Evolutionary conservation across 2,888 invertebrate genomes (phyloP).

Genomic region (Euzophera pinguis): DNA sequence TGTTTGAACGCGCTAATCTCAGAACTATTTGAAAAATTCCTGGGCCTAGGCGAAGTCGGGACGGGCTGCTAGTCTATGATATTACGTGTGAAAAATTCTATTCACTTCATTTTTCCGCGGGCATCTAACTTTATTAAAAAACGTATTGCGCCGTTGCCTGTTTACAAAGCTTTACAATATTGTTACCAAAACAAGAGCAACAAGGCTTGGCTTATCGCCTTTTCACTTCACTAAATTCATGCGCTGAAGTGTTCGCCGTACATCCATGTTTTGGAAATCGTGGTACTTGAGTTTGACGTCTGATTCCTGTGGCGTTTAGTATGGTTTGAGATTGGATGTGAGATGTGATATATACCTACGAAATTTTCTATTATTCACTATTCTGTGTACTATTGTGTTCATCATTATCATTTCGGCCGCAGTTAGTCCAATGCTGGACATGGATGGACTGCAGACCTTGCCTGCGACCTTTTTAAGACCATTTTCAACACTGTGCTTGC

Average conservation of each 20-base stretch:
- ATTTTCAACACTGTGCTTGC: too few relatives aligned
- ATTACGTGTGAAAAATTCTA: background rate
- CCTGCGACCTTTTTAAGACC: too few relatives aligned
- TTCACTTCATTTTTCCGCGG: background rate
- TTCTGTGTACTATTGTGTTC: too few relatives aligned
- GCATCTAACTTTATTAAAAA: background rate
- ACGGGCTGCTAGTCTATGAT: too few relatives aligned
- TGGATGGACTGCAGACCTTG: too few relatives aligned
- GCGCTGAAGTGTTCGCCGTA: constrained; percentile 16
- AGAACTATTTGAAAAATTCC: too few relatives aligned
- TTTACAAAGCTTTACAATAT: constrained; percentile 13
- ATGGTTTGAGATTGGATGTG: background rate
- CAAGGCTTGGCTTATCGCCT: constrained; percentile 28
- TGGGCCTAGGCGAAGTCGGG: too few relatives aligned
- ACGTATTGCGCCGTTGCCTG: background rate
- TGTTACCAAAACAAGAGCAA: constrained; percentile 16
- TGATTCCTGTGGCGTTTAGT: background rate
- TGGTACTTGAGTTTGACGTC: background rate
- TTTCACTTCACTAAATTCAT: constrained; percentile 30
- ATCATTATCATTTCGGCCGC: too few relatives aligned
- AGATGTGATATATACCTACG: background rate
- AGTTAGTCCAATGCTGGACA: too few relatives aligned
- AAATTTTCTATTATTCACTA: too few relatives aligned
- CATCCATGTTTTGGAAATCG: constrained; percentile 10
- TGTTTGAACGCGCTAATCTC: too few relatives aligned